Conservation (phyloP, 2,888 invertebrate species). For the Eucera pruinosa region DNA sequence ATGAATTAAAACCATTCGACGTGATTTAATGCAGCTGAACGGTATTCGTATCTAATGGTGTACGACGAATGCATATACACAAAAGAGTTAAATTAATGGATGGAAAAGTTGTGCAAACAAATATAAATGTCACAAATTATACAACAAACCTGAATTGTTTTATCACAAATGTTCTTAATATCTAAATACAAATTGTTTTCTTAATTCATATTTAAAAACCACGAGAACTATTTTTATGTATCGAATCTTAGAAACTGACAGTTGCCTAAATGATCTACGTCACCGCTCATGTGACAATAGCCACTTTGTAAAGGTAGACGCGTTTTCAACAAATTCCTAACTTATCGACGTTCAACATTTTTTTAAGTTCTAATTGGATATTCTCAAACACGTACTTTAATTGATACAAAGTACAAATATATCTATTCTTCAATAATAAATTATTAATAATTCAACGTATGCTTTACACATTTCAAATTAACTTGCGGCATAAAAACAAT, state of each 20-base stretch:
- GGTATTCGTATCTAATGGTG: constrained; percentile 38
- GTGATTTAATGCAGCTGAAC: constrained; percentile 23
- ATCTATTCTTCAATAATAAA: not conserved
- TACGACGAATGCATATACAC: constrained; percentile 38
- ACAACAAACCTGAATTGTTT: constrained; percentile 67
- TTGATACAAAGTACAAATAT: not conserved
- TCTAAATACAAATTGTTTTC: constrained; percentile 70
- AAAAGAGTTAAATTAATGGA: constrained; percentile 40
- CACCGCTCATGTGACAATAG: constrained; percentile 73
- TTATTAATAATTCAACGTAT: not conserved
- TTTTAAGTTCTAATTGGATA: not conserved
- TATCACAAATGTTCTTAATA: constrained; percentile 70
- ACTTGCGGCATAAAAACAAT: constrained; percentile 14
- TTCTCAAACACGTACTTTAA: not conserved
- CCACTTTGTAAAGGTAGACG: constrained; percentile 55
- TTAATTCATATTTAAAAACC: constrained; percentile 76
- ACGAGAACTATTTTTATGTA: constrained; percentile 56
- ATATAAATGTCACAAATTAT: not conserved
- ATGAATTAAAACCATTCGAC: constrained; percentile 13
- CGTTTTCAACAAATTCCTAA: constrained; percentile 21
- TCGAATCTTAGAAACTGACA: constrained; percentile 78
- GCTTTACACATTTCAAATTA: not conserved
- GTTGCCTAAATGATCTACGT: constrained; percentile 76
- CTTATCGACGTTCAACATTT: constrained; percentile 42
- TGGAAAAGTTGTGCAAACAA: not conserved